These are phyloP conservation scores for Phorcus lineatus DNA, from an alignment of 2,888 invertebrate genomes.

Conservation along the genomic window DNA sequence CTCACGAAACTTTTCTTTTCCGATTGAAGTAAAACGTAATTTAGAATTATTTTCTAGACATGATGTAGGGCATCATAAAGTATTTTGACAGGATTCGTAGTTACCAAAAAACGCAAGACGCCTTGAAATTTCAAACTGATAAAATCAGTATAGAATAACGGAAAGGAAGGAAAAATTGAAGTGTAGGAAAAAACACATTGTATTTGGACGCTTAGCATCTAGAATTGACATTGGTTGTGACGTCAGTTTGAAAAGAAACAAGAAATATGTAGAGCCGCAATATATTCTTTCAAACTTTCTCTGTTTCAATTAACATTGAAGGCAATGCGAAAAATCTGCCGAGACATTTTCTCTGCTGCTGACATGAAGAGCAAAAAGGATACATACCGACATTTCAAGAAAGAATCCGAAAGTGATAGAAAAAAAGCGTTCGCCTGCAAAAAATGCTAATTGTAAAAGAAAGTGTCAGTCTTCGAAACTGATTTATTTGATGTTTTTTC, in stretches of 20 bases:
- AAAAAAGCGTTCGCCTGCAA: not conserved
- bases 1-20: too few relatives aligned
- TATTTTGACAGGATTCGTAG: too few relatives aligned
- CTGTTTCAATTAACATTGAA: conserved; percentile 17
- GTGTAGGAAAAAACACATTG: too few relatives aligned
- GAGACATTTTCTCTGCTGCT: not conserved
- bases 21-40: too few relatives aligned
- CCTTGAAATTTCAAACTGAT: too few relatives aligned
- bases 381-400: not conserved
- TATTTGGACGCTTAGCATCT: not conserved
- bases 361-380: not conserved
- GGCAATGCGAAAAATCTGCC: not conserved
- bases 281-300: not conserved
- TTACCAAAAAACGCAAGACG: too few relatives aligned
- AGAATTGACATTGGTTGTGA: not conserved
- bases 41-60: too few relatives aligned
- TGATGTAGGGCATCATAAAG: too few relatives aligned
- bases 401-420: conserved; percentile 22
- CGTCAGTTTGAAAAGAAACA: not conserved
- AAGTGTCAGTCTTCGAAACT: conserved; percentile 23
- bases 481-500: conserved; percentile 20
- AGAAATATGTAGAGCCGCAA: not conserved
- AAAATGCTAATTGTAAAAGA: conserved; percentile 21
- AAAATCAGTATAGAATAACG: too few relatives aligned
- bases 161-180: too few relatives aligned